Conservation (phyloP, 2,113 vertebrate species). For the Nyctibius bracteatus region DNA sequence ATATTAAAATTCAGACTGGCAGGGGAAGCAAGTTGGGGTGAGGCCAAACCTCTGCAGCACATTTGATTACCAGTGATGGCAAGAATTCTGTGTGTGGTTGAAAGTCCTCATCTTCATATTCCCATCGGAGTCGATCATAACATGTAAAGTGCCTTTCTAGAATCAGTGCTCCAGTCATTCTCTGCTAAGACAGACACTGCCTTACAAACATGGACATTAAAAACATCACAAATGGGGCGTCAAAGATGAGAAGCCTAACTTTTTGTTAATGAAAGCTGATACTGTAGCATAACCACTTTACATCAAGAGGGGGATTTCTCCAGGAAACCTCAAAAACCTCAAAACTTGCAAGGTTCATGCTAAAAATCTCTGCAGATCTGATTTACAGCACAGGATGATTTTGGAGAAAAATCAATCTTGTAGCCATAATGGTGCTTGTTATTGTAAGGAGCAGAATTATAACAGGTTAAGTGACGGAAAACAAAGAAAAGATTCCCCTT, state of each 20-base stretch:
- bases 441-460: not conserved
- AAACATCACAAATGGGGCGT: accelerated
- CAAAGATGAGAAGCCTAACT: not conserved
- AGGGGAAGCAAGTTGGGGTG: not conserved
- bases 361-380: not conserved
- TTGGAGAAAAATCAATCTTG: not conserved
- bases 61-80: not conserved
- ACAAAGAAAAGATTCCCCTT: not conserved
- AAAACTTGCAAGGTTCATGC: not conserved
- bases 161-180: not conserved
- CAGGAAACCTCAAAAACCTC: not conserved
- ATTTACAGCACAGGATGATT: not conserved
- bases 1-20: not conserved
- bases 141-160: not conserved
- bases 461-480: not conserved
- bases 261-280: not conserved
- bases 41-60: not conserved
- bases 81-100: not conserved
- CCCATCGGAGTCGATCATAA: not conserved
- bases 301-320: not conserved
- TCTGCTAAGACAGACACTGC: not conserved
- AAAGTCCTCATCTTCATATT: not conserved
- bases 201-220: not conserved
- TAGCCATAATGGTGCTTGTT: not conserved
- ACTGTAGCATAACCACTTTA: not conserved